phyloP scores from a whole-genome alignment of 2,888 invertebrate genomes.

The Hyposoter didymator region DNA sequence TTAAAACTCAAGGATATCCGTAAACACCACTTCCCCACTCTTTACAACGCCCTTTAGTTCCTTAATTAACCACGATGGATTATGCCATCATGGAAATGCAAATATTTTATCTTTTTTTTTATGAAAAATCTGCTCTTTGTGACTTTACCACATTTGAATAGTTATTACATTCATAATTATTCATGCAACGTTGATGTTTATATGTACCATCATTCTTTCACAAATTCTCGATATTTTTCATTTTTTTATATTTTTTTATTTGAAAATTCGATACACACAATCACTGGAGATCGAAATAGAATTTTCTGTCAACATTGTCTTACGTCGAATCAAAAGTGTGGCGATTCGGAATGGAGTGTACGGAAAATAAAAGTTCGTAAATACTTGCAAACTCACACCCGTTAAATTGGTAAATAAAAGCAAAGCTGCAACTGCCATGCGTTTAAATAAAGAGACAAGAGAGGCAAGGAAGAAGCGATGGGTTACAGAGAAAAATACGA shows the following conservation, averaged over 20 bases:
- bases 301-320: background rate
- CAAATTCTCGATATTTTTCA: background rate
- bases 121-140: background rate
- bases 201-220: background rate
- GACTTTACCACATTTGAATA: background rate
- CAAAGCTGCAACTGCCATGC: background rate
- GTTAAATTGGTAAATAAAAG: background rate
- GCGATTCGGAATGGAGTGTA: background rate
- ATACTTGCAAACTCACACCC: background rate
- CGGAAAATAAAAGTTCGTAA: background rate
- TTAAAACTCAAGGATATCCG: constrained; percentile 26
- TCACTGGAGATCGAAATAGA: too few species aligned
- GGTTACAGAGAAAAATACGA: background rate
- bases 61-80: constrained; percentile 18
- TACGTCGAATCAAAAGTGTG: background rate
- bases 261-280: too few species aligned
- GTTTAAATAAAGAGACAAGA: background rate
- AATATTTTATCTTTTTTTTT: background rate
- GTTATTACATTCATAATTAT: background rate
- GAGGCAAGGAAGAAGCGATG: background rate
- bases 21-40: constrained; percentile 18
- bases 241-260: too few species aligned
- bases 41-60: constrained; percentile 4
- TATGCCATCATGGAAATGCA: background rate
- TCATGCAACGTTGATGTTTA: background rate